Percentiles rank a stretch among this genome's conserved stretches.
Evolutionary conservation across 2,888 invertebrate species (phyloP).

Genomic region (Sympetrum striolatum): DNA sequence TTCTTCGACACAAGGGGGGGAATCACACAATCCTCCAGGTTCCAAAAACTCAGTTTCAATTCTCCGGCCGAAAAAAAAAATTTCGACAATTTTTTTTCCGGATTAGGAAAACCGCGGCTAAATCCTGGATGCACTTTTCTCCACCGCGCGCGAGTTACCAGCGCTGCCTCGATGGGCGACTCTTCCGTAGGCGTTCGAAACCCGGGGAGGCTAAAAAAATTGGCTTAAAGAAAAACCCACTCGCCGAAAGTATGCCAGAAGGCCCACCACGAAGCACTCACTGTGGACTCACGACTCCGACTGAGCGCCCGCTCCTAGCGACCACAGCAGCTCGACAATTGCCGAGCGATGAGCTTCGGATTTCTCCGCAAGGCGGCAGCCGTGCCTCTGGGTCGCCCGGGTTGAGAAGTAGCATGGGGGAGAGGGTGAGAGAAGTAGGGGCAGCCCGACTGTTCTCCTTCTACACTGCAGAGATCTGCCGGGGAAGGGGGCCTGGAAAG

Average conservation of each 20-base stretch:
- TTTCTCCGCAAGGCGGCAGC: conserved; percentile 31
- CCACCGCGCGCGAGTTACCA: too few species aligned
- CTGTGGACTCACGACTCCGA: conserved; percentile 1
- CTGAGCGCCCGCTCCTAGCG: neutral
- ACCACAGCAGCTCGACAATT: conserved; percentile 13
- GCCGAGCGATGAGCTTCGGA: conserved; percentile 33
- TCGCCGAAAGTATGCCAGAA: neutral
- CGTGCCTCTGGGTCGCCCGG: conserved; percentile 20
- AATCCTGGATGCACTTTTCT: too few species aligned
- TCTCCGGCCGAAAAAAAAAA: too few species aligned
- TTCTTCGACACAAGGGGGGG: too few species aligned
- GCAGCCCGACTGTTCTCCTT: neutral
- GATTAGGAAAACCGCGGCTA: too few species aligned
- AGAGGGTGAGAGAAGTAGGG: neutral
- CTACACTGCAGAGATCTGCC: neutral
- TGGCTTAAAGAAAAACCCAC: too few species aligned
- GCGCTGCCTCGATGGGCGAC: too few species aligned
- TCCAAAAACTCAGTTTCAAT: too few species aligned
- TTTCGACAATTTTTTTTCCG: too few species aligned
- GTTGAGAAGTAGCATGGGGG: neutral
- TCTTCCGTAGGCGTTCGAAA: too few species aligned
- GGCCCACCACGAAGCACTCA: neutral
- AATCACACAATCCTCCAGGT: too few species aligned
- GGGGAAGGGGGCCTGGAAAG: neutral
- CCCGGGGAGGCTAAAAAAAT: too few species aligned